Percentiles rank a stretch among this genome's conserved stretches.
phyloP scores from a whole-genome alignment of 2,113 vertebrate species.

The Formicarius rufipectus region DNA sequence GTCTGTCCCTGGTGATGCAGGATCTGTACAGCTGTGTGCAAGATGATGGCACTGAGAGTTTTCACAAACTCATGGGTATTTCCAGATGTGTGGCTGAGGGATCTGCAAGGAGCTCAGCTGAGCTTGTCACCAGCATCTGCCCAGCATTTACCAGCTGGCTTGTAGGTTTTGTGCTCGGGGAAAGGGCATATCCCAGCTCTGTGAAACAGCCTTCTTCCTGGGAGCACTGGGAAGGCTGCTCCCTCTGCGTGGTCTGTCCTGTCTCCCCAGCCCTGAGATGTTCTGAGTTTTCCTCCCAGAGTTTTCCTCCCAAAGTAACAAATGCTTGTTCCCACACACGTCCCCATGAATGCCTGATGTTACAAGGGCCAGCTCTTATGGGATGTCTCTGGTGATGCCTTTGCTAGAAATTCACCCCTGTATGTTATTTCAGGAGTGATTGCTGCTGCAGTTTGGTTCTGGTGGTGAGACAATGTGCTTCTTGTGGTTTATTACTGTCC shows the following conservation, averaged over 20 bases:
- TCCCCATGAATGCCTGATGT: accelerated
- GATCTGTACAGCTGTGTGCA: background rate
- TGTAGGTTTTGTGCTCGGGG: background rate
- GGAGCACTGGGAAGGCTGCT: background rate
- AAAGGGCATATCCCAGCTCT: background rate
- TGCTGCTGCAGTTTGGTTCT: background rate
- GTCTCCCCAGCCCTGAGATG: background rate
- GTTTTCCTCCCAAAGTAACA: background rate
- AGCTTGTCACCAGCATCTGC: background rate
- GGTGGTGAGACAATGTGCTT: background rate
- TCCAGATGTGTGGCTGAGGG: background rate
- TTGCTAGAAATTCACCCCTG: background rate
- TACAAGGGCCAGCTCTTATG: background rate
- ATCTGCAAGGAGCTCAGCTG: background rate
- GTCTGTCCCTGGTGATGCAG: background rate
- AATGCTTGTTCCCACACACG: accelerated
- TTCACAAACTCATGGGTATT: background rate
- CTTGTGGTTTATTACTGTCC: background rate
- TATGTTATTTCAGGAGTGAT: background rate
- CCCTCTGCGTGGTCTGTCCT: background rate
- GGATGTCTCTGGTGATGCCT: background rate
- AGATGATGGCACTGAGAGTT: accelerated
- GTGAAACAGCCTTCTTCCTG: background rate
- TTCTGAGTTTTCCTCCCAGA: background rate
- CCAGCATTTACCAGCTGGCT: background rate